Conservation (phyloP, 1,140 invertebrate genomes). For the Drosophila obscura region DNA sequence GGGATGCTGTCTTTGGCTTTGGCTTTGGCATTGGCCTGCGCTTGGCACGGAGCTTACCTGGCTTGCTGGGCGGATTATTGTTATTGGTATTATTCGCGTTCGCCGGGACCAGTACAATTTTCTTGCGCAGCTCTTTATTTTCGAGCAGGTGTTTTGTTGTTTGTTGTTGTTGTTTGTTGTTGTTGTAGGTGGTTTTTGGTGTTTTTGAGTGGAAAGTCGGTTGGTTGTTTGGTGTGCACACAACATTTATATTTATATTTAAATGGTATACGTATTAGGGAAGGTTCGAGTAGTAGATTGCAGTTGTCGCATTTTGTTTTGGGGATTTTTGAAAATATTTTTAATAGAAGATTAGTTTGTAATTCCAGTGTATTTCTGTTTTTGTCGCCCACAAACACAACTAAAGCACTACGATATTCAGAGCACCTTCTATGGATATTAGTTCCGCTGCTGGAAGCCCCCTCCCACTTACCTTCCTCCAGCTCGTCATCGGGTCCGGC, state of each 20-base stretch:
- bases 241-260: constrained; percentile 21
- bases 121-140: constrained; percentile 75
- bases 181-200: constrained; percentile 20
- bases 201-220: constrained; percentile 37
- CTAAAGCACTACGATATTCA: constrained; percentile 65
- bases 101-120: constrained; percentile 79
- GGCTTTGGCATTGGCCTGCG: constrained; percentile 20
- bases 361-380: constrained; percentile 36
- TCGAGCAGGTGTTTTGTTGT: constrained; percentile 10
- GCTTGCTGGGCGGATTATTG: constrained; percentile 78
- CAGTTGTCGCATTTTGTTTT: constrained; percentile 49
- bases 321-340: constrained; percentile 63
- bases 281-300: constrained; percentile 44
- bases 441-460: background rate
- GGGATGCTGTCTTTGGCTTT: constrained; percentile 10
- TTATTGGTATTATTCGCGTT: constrained; percentile 77
- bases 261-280: constrained; percentile 30
- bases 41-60: constrained; percentile 78
- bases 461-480: constrained; percentile 92
- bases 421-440: constrained; percentile 7
- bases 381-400: constrained; percentile 46
- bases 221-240: constrained; percentile 24
- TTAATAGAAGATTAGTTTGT: constrained; percentile 68
- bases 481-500: constrained; percentile 97
- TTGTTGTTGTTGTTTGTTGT: constrained; percentile 11